Evolutionary conservation across 2,888 invertebrate species (phyloP).

Genomic region (Cheilosia pagana): DNA sequence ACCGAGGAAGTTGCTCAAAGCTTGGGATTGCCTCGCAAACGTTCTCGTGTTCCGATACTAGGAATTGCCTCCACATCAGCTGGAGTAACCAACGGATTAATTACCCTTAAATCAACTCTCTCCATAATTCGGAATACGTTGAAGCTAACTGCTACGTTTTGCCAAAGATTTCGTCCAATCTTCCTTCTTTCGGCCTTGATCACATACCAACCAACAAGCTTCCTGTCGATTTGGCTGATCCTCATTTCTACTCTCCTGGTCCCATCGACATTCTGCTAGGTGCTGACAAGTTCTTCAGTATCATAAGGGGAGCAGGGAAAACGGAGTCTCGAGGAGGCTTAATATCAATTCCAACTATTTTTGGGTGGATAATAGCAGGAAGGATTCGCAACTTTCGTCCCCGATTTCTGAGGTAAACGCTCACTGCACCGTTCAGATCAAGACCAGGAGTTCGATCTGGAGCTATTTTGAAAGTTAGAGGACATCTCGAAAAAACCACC

Average conservation of each 20-base stretch:
- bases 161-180: neutral
- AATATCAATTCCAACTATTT: neutral
- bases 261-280: too few species aligned
- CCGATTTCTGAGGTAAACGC: neutral
- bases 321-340: neutral
- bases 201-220: too few species aligned
- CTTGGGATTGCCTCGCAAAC: neutral
- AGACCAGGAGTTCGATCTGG: neutral
- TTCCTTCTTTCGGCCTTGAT: neutral
- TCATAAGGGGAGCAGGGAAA: too few species aligned
- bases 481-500: neutral
- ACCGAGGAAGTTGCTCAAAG: neutral
- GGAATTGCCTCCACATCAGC: slow-evolving; percentile 2
- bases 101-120: neutral
- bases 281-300: too few species aligned
- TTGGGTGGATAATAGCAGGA: neutral
- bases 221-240: too few species aligned
- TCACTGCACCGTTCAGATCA: neutral
- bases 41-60: slow-evolving; percentile 5
- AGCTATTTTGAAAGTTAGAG: slow-evolving; percentile 20
- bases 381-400: neutral
- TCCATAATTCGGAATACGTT: neutral
- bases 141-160: neutral
- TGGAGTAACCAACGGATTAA: slow-evolving; percentile 4
- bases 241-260: too few species aligned